Percentiles rank a stretch among this genome's conserved stretches.
Conservation (phyloP, 1,140 invertebrate species). For the Lepidurus packardi region DNA sequence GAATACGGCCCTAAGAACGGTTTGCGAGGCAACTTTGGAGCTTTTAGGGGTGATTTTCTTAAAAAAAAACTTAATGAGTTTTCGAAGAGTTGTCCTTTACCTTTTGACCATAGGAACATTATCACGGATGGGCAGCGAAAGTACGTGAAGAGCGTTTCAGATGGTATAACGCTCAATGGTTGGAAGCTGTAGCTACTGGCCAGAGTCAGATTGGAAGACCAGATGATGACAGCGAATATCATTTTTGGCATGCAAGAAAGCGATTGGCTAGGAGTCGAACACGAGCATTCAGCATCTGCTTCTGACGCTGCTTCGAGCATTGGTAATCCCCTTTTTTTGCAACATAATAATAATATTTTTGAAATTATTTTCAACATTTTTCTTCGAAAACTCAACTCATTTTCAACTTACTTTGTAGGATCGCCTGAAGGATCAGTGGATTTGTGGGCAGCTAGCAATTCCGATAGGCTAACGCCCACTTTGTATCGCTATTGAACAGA, state of each 20-base stretch:
- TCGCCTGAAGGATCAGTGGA: not conserved
- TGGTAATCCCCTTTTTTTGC: not conserved
- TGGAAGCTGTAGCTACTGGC: constrained; percentile 53
- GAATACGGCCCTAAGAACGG: constrained; percentile 83
- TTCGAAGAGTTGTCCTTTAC: not conserved
- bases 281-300: not conserved
- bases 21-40: constrained; percentile 86
- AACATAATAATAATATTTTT: too few species aligned
- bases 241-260: constrained; percentile 1
- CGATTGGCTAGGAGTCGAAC: not conserved
- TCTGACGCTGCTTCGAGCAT: constrained; percentile 7
- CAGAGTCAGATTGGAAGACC: not conserved
- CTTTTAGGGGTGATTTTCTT: constrained; percentile 70
- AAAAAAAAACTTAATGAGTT: not conserved
- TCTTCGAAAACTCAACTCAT: too few species aligned
- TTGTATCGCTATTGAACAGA: not conserved
- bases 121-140: constrained; percentile 81
- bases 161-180: constrained; percentile 95
- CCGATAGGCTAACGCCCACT: not conserved
- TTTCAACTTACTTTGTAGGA: not conserved
- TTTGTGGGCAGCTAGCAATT: not conserved
- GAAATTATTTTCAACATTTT: too few species aligned
- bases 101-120: constrained; percentile 60
- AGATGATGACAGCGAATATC: not conserved
- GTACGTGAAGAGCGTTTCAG: constrained; percentile 93